Conservation (phyloP, 2,113 vertebrate species). For the Vimba vimba region DNA sequence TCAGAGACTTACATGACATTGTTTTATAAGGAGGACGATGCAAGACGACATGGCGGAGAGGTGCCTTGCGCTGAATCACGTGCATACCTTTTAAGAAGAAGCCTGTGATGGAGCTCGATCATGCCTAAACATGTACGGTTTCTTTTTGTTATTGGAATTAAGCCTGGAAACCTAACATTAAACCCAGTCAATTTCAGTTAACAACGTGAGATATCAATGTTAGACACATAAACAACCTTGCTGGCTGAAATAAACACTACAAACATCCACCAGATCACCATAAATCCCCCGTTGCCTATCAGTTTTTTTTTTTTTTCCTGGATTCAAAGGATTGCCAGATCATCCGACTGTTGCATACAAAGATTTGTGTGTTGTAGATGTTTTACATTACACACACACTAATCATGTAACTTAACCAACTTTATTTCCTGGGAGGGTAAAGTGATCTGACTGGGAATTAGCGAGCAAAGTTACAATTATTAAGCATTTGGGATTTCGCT, state of each 20-base stretch:
- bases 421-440: neutral
- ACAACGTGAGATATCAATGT: neutral
- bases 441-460: neutral
- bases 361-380: neutral
- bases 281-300: too few species aligned
- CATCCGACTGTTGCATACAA: slow-evolving; percentile 13
- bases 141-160: slow-evolving; percentile 10
- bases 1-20: neutral
- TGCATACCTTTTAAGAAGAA: neutral
- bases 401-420: neutral
- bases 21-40: neutral
- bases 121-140: neutral
- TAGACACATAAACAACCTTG: neutral
- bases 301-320: neutral
- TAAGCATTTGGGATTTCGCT: neutral
- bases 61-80: neutral
- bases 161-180: neutral
- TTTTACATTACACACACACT: neutral
- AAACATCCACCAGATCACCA: too few species aligned
- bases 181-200: neutral
- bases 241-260: neutral
- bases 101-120: neutral
- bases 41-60: neutral
- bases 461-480: neutral
- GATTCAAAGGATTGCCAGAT: slow-evolving; percentile 34